Base-by-base conservation (phyloP, 1,140 invertebrate species). In the Thalassaphorura encarpata region DNA sequence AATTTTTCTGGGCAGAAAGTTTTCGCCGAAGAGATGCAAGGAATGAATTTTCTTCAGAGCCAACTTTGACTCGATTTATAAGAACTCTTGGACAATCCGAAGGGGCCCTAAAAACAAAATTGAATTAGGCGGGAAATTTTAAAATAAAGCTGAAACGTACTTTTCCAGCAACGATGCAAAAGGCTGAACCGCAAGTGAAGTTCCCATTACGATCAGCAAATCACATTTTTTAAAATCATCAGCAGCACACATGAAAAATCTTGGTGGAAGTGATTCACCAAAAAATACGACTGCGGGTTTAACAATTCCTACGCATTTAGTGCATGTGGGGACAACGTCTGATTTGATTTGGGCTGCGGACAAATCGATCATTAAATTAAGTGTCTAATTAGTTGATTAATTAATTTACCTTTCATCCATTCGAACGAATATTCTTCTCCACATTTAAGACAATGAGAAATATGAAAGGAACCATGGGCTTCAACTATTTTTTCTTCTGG, bases 271-370 rank as follows among this genome's bases (percentile, higher is more conserved):
- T 68, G 77, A 78, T 76, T 97, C 92, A 3, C 61, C 90, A 74
- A 96, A 96, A 71, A 96, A 94, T 1, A 96, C 83, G 69, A 96
- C 90, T 68, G 96, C 91, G 27, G 91, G 92, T 70, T 96, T 96
- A 0, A 96, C 85, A 27, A 91, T 71, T 8, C 82, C 82, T 24
- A 80, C 76, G 59, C 83, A 85, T 67, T 77, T 52, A 67, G 78
- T 72, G 68, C 90, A 94, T 59, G 77, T 81, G 29, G 89, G 89
- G 52, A 92, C 76, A 43, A 76, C 68, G 64, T 83, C 82, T 16
- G 76, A 68, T 58, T 84, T 82, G 62, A 92, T 87, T 71, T 80
- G 76, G 54, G 83, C 83, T 87, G 71, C 29, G 74, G 75, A 63
- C 54, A 60, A 41, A 55, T n/a, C 18, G 47, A 52, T 42, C 11